phyloP scores from a whole-genome alignment of 2,113 vertebrate genomes.

The Bothrops jararaca region DNA sequence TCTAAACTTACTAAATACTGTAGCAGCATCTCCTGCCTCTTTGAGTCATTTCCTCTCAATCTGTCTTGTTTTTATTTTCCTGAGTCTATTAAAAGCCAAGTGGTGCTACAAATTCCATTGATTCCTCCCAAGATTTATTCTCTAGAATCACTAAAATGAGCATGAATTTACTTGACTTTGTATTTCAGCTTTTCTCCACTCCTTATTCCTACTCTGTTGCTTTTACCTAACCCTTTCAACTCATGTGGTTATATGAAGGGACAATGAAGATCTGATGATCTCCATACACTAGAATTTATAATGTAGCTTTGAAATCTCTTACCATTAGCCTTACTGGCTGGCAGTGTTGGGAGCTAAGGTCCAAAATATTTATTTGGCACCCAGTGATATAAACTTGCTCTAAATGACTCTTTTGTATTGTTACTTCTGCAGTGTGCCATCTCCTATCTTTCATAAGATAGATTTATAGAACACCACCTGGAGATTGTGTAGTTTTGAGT shows the following conservation, averaged over 20 bases:
- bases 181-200: neutral
- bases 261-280: neutral
- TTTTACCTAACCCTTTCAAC: neutral
- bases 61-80: neutral
- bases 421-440: neutral
- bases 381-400: neutral
- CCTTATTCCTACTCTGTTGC: neutral
- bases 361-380: neutral
- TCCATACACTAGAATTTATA: neutral
- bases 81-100: neutral
- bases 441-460: neutral
- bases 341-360: neutral
- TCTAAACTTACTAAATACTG: neutral
- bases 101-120: neutral
- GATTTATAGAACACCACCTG: neutral
- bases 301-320: neutral
- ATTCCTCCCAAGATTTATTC: neutral
- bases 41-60: neutral
- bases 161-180: neutral
- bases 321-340: neutral
- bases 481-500: neutral
- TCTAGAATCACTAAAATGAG: neutral
- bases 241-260: neutral
- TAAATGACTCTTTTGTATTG: neutral
- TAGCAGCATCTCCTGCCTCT: neutral